Evolutionary conservation across 1,140 invertebrate species (phyloP).

Genomic region (Kradibia gibbosae): DNA sequence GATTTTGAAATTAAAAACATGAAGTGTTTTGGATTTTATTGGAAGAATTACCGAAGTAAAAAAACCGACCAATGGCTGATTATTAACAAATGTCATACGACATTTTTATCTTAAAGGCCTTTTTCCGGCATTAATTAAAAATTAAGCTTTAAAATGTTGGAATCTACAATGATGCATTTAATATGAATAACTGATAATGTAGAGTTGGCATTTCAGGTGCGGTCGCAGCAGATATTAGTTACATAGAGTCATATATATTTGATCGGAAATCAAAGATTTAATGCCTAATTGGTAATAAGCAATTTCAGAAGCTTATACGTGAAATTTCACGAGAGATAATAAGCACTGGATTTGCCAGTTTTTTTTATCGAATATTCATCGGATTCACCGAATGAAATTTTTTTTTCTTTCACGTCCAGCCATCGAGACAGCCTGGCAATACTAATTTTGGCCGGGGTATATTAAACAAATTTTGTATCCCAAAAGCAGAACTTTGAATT

Average conservation of each 20-base stretch:
- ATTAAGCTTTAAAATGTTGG: neutral
- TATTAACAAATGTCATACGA: neutral
- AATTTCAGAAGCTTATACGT: neutral
- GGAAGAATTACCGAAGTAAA: too few relatives aligned
- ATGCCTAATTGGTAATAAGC: neutral
- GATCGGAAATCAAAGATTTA: neutral
- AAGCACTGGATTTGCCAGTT: neutral
- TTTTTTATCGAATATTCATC: neutral
- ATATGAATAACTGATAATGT: neutral
- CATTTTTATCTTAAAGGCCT: neutral
- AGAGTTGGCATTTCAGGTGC: neutral
- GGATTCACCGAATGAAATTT: too few relatives aligned
- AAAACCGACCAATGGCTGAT: too few relatives aligned
- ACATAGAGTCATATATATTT: neutral
- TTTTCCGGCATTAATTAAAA: neutral
- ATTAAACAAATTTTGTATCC: too few relatives aligned
- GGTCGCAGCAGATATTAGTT: neutral
- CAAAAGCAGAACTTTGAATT: too few relatives aligned
- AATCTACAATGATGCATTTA: neutral
- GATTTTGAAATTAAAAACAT: neutral
- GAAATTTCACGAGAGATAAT: neutral
- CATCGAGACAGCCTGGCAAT: too few relatives aligned
- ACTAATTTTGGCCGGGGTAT: too few relatives aligned
- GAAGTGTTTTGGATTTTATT: too few relatives aligned
- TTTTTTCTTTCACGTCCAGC: too few relatives aligned